These are phyloP conservation scores for Riptortus pedestris DNA, from an alignment of 1,140 invertebrate genomes.

Conservation along the genomic window DNA sequence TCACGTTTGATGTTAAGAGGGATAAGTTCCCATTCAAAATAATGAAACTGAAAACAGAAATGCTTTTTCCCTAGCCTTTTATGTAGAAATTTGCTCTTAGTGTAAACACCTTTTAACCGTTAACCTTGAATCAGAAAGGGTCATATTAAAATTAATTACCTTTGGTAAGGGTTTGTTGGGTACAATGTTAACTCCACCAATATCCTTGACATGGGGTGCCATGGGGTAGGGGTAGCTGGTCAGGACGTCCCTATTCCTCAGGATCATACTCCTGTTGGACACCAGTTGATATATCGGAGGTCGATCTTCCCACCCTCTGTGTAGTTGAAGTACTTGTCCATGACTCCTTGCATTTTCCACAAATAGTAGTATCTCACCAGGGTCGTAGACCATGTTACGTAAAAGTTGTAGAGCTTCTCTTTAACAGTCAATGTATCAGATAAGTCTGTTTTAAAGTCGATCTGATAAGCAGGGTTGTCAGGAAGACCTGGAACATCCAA, in stretches of 20 bases:
- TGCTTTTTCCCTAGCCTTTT: too few relatives aligned
- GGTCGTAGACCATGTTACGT: background rate
- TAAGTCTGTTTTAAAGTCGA: conserved; percentile 17
- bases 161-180: conserved; percentile 33
- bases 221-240: conserved; percentile 32
- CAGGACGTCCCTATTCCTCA: conserved; percentile 36
- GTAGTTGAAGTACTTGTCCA: conserved; percentile 29
- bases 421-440: conserved; percentile 27
- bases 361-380: background rate
- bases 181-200: conserved; percentile 35
- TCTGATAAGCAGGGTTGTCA: conserved; percentile 25
- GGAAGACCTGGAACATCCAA: conserved; percentile 28
- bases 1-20: too few relatives aligned
- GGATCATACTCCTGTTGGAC: conserved; percentile 27
- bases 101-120: too few relatives aligned
- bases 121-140: too few relatives aligned
- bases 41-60: too few relatives aligned
- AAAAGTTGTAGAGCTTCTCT: conserved; percentile 24
- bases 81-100: too few relatives aligned
- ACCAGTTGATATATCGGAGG: conserved; percentile 28
- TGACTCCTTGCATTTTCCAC: background rate
- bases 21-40: too few relatives aligned
- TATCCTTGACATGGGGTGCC: conserved; percentile 34
- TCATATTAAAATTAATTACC: conserved; percentile 32
- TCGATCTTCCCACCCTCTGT: conserved; percentile 26